A percentile compares a stretch with the other conserved stretches of the same genome.
Conservation (phyloP, 64 coral and sea anemone species). For the Actinia tenebrosa region DNA sequence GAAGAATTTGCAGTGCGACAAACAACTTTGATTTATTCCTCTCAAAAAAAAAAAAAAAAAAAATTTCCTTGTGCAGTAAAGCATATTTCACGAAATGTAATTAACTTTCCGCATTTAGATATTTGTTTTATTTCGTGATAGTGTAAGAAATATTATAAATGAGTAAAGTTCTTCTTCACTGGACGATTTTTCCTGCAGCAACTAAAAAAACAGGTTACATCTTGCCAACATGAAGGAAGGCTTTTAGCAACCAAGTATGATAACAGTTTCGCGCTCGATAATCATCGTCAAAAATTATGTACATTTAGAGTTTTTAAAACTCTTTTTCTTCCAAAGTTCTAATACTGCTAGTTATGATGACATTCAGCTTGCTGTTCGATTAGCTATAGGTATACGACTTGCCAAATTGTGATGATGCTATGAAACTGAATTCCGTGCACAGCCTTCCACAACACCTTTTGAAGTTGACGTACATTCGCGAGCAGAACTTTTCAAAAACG, state of each 20-base stretch:
- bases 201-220: too few species aligned
- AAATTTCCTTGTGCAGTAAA: background rate
- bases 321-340: background rate
- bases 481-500: background rate
- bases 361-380: background rate
- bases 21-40: conserved; percentile 5
- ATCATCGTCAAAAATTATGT: background rate
- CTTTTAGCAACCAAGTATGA: background rate
- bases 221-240: background rate
- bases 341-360: background rate
- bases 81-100: background rate
- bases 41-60: background rate
- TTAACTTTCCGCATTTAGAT: background rate
- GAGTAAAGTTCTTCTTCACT: background rate
- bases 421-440: background rate
- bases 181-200: background rate
- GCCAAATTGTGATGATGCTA: background rate
- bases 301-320: background rate
- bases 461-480: background rate
- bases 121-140: background rate
- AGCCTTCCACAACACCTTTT: background rate
- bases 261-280: background rate
- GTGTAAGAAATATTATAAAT: background rate
- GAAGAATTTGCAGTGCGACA: background rate
- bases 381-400: background rate